A percentile compares a stretch with the other conserved stretches of the same genome.
Evolutionary conservation across 2,797 vertebrate species (phyloP).

Genomic region (Hephaestus fuliginosus): DNA sequence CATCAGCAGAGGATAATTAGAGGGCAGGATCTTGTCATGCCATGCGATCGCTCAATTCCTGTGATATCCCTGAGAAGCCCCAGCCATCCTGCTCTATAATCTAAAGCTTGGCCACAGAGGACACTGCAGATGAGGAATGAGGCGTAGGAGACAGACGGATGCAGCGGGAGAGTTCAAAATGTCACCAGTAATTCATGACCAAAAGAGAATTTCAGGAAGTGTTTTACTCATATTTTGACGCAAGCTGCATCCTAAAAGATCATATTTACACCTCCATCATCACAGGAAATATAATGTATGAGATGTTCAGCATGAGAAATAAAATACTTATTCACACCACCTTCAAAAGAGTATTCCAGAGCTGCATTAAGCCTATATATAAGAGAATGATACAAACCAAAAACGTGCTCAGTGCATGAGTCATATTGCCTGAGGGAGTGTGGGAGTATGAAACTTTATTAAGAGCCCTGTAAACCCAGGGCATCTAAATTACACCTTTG

Average conservation of each 20-base stretch:
- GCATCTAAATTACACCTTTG: conserved; percentile 81
- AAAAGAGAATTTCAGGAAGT: conserved; percentile 11
- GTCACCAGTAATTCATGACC: conserved; percentile 50
- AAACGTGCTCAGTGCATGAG: conserved; percentile 58
- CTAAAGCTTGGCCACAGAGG: conserved; percentile 62
- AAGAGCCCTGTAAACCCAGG: conserved; percentile 72
- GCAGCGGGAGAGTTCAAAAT: conserved; percentile 54
- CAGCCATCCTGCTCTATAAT: conserved; percentile 78
- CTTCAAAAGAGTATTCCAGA: conserved; percentile 26
- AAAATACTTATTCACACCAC: conserved; percentile 14
- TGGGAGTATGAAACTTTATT: conserved; percentile 67
- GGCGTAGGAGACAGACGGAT: conserved; percentile 19
- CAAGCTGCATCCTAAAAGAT: conserved; percentile 25
- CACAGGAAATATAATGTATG: conserved; percentile 9
- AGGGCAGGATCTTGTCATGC: conserved; percentile 81
- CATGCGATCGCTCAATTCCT: conserved; percentile 82
- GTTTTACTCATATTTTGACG: conserved; percentile 22
- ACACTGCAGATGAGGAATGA: conserved; percentile 42
- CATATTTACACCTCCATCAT: conserved; percentile 21
- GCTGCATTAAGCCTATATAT: conserved; percentile 25
- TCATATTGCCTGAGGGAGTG: conserved; percentile 62
- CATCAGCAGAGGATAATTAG: conserved; percentile 83
- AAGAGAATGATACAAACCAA: conserved; percentile 51
- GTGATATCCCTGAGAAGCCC: conserved; percentile 81
- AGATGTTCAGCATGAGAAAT: conserved; percentile 18